Evolutionary conservation across 1,140 invertebrate genomes (phyloP).

Genomic region (Trialeurodes vaporariorum): DNA sequence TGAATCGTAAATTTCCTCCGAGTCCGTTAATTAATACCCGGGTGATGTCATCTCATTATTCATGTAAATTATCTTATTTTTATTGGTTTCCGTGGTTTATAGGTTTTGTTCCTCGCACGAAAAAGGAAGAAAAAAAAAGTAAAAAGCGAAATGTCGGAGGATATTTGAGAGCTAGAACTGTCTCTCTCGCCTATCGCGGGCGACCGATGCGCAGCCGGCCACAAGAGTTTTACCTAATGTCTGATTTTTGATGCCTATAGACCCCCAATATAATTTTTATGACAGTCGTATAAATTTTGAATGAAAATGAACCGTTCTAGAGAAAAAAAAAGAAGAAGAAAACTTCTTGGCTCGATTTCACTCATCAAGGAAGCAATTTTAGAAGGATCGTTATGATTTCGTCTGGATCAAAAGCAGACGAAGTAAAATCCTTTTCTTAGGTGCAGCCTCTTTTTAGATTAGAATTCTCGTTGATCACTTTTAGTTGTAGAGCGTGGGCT

Average conservation of each 20-base stretch:
- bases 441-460: too few species aligned
- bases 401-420: too few species aligned
- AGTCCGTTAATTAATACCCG: background rate
- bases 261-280: background rate
- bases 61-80: background rate
- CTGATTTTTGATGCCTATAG: background rate
- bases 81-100: background rate
- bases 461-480: too few species aligned
- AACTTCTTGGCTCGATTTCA: background rate
- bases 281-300: background rate
- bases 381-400: background rate
- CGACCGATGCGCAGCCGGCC: too few species aligned
- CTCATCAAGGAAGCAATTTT: background rate
- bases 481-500: too few species aligned
- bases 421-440: too few species aligned
- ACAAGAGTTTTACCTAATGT: too few species aligned
- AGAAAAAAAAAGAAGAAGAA: background rate
- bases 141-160: too few species aligned
- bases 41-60: background rate
- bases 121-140: too few species aligned
- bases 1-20: background rate
- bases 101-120: background rate
- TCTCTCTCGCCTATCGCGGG: too few species aligned
- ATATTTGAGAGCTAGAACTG: too few species aligned
- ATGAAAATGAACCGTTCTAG: too few species aligned